Base-by-base conservation (phyloP, 2,113 vertebrate species). In the Takifugu flavidus region DNA sequence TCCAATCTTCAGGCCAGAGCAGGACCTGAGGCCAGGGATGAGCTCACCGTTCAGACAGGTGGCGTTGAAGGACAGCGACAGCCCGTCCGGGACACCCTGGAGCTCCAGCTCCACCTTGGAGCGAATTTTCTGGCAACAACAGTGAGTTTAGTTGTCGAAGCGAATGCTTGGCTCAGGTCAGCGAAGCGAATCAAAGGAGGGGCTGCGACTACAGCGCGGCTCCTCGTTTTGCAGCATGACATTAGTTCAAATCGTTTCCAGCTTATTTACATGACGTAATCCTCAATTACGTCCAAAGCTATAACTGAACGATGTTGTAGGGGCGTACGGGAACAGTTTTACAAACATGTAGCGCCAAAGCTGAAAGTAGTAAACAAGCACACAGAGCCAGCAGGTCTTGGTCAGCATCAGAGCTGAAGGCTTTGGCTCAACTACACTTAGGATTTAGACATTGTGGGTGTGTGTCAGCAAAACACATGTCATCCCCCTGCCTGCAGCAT, bases 51-150 rank as follows among this genome's bases (percentile, higher is more conserved):
- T 93, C 75, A 95, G 91, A 72, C 97, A 99, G 49, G 93, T 95
- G 72, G 96, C 96, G 0, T 95, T 98, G 88, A 98, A 98, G 62
- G 93, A 92, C 27, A 99, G 77, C 5, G 93, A 94, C 67, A 99
- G 73, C 72, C 98, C 96, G 62, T 97, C 93, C 0, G 97, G 97
- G 47, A 98, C 92, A 15, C 89, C 92, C 14, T 91, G 91, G 5
- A 98, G 88, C 85, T 99, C 96, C 77, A 99, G 84, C 77, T 99
- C 97, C 47, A 98, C 93, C 83, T 94, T 96, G 54, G 97, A 99
- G 53, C 96, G 94, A 74, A 99, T 99, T 93, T 93, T 96, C 97
- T 99, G 71, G 13, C 7, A 45, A 54, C 31, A 64, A 0, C 13
- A 53, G 65, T 1, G 4, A 53, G 6, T 25, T 20, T 4, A 20